Evolutionary conservation across 2,888 invertebrate species (phyloP).

Genomic region (Nymphalis urticae): DNA sequence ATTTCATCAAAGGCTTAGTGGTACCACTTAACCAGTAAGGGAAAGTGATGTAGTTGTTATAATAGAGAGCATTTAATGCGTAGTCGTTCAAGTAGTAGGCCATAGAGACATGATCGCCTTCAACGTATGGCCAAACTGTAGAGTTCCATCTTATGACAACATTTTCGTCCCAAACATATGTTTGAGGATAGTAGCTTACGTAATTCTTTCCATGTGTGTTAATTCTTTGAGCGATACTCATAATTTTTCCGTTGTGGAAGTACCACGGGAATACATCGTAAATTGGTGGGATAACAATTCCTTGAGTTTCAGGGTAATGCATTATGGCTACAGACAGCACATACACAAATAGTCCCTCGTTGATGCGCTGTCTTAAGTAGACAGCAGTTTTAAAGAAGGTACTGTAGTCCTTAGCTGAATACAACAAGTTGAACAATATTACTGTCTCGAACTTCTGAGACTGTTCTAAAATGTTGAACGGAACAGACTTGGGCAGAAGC

Average conservation of each 20-base stretch:
- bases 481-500: conserved; percentile 80
- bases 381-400: conserved; percentile 86
- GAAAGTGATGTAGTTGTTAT: conserved; percentile 82
- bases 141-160: conserved; percentile 84
- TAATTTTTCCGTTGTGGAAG: conserved; percentile 85
- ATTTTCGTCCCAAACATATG: conserved; percentile 67
- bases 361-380: conserved; percentile 85
- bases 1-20: conserved; percentile 73
- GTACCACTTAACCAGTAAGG: conserved; percentile 84
- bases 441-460: conserved; percentile 83
- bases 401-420: conserved; percentile 86
- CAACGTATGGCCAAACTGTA: conserved; percentile 78
- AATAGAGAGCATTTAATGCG: conserved; percentile 84
- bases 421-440: conserved; percentile 84
- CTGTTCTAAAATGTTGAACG: conserved; percentile 81
- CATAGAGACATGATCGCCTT: conserved; percentile 79
- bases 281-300: conserved; percentile 84
- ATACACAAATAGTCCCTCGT: conserved; percentile 86
- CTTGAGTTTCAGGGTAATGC: conserved; percentile 84
- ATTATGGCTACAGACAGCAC: conserved; percentile 83
- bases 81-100: conserved; percentile 88
- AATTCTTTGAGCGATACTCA: conserved; percentile 84
- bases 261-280: conserved; percentile 88
- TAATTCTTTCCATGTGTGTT: conserved; percentile 63
- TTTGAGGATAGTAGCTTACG: conserved; percentile 58